These are phyloP conservation scores for Macrosoma leucophasiata DNA, from an alignment of 2,888 invertebrate species.

Conservation along the genomic window DNA sequence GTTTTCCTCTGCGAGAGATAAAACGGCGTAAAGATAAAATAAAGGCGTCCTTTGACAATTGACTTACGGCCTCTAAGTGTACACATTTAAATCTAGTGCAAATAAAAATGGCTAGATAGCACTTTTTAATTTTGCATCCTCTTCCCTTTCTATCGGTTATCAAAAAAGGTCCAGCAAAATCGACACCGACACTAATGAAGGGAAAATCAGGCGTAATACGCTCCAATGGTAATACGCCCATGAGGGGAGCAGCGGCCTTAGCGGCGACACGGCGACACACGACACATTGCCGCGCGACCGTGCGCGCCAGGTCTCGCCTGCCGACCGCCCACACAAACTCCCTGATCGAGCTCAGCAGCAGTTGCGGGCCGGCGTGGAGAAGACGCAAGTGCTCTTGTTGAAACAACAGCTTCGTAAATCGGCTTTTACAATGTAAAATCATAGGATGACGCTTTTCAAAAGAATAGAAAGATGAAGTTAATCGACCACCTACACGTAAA, in stretches of 20 bases:
- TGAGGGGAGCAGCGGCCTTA: slow-evolving; percentile 19
- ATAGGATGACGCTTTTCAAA: slow-evolving; percentile 27
- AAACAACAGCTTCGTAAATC: slow-evolving; percentile 15
- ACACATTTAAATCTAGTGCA: slow-evolving; percentile 20
- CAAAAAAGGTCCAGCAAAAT: slow-evolving; percentile 25
- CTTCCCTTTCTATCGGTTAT: slow-evolving; percentile 15
- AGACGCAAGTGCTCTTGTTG: slow-evolving; percentile 10
- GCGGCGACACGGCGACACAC: slow-evolving; percentile 24
- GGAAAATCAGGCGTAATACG: slow-evolving; percentile 13
- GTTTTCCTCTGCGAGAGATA: slow-evolving; percentile 17
- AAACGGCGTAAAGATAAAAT: slow-evolving; percentile 15
- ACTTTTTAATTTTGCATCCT: slow-evolving; percentile 24
- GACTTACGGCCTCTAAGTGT: slow-evolving; percentile 21
- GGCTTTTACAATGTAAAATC: slow-evolving; percentile 29
- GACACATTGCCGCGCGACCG: slow-evolving; percentile 19
- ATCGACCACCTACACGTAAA: slow-evolving; percentile 27
- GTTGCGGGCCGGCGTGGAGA: slow-evolving; percentile 28
- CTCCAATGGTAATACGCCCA: slow-evolving; percentile 25
- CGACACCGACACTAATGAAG: slow-evolving; percentile 18
- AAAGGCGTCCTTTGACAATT: slow-evolving; percentile 16
- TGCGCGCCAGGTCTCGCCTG: slow-evolving; percentile 20
- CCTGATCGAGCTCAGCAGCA: slow-evolving; percentile 15
- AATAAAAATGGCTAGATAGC: slow-evolving; percentile 19
- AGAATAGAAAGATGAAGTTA: slow-evolving; percentile 19
- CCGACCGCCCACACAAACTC: slow-evolving; percentile 16